A percentile compares a stretch with the other conserved stretches of the same genome.
These are phyloP conservation scores for Pristionchus mayeri DNA, from an alignment of 2,888 invertebrate genomes.

Conservation along the genomic window DNA sequence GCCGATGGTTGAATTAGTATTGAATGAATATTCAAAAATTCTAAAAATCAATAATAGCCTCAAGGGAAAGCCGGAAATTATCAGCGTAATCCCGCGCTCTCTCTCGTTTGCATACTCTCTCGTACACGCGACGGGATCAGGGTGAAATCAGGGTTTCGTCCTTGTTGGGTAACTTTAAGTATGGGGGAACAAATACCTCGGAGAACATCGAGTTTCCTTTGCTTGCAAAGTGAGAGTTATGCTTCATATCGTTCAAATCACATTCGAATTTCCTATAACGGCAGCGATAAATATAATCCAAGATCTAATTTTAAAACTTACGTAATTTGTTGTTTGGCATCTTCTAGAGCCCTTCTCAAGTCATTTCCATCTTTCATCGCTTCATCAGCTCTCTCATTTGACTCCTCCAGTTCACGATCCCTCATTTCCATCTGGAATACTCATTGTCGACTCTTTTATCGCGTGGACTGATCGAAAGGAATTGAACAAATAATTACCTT, in stretches of 20 bases:
- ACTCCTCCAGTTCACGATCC: conserved; percentile 41
- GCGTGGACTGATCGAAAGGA: too few relatives aligned
- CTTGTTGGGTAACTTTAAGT: too few relatives aligned
- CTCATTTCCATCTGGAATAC: not conserved
- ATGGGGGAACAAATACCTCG: too few relatives aligned
- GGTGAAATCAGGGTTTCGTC: too few relatives aligned
- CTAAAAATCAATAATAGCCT: too few relatives aligned
- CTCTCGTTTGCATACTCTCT: too few relatives aligned
- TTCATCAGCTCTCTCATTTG: conserved; percentile 37
- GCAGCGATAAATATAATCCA: not conserved
- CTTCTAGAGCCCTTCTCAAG: conserved; percentile 18
- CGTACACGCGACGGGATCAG: too few relatives aligned
- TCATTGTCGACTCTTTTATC: not conserved
- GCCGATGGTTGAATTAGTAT: too few relatives aligned
- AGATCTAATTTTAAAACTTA: not conserved
- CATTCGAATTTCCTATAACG: conserved; percentile 7
- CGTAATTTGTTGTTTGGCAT: conserved; percentile 35
- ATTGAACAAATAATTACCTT: not conserved
- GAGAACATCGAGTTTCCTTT: conserved; percentile 41
- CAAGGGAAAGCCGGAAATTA: too few relatives aligned
- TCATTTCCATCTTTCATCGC: conserved; percentile 38
- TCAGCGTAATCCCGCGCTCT: too few relatives aligned
- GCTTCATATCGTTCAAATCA: conserved; percentile 28
- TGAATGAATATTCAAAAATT: too few relatives aligned
- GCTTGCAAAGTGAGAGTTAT: conserved; percentile 41